A percentile compares a stretch with the other conserved stretches of the same genome.
Conservation (phyloP, 2,888 invertebrate species). For the Buathra laborator region DNA sequence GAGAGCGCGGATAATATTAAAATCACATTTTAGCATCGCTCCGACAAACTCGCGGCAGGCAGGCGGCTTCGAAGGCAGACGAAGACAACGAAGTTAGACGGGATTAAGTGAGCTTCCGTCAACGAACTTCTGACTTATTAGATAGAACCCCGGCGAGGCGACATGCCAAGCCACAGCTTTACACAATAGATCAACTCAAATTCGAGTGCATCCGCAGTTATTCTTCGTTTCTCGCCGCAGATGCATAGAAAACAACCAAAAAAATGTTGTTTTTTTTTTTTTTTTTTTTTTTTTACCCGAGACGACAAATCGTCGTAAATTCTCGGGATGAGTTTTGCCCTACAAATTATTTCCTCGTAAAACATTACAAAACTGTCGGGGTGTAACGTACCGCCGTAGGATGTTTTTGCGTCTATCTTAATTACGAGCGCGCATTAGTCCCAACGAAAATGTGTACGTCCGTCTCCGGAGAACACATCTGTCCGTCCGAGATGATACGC, state of each 20-base stretch:
- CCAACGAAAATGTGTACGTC: conserved; percentile 44
- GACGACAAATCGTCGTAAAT: background rate
- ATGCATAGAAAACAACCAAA: no score
- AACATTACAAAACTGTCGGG: background rate
- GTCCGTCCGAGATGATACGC: conserved; percentile 52
- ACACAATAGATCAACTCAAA: conserved; percentile 59
- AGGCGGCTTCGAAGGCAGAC: conserved; percentile 42
- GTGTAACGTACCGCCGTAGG: conserved; percentile 16
- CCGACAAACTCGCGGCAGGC: conserved; percentile 66
- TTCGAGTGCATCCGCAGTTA: conserved; percentile 37
- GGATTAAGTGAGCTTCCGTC: conserved; percentile 80
- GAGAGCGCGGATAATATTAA: conserved; percentile 81
- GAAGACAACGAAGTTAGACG: conserved; percentile 77
- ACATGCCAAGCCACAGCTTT: conserved; percentile 33
- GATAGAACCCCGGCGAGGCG: conserved; percentile 42
- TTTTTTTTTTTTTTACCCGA: background rate
- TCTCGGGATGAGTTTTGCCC: background rate
- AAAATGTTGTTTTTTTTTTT: background rate
- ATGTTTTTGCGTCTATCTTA: conserved; percentile 56
- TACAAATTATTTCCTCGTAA: conserved; percentile 31
- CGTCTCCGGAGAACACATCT: conserved; percentile 59
- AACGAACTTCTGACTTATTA: conserved; percentile 75
- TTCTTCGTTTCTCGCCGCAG: background rate
- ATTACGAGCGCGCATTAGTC: conserved; percentile 63
- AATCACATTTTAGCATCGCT: conserved; percentile 82